Evolutionary conservation across 2,113 vertebrate genomes (phyloP), one percentile per base, ranked within the genome.

Genomic region (Colistium nudipinnis): DNA sequence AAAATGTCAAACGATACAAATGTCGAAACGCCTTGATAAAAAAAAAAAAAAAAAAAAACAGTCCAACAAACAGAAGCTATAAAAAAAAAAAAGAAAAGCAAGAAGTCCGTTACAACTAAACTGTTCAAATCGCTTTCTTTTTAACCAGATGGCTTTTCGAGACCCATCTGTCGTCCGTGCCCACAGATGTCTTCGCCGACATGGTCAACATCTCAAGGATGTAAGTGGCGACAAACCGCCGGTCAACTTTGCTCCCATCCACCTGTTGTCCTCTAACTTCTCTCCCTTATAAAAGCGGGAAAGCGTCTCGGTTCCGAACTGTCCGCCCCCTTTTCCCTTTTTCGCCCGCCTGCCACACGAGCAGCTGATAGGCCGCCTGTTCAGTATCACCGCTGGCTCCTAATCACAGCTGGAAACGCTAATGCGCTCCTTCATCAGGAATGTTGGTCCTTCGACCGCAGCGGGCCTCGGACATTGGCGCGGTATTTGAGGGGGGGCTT

Each of bases 141-240:
- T 43, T 53, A 47, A 81, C 7, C 82, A 99, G 98, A 88, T 95
- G 94, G 66, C 92, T 99, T 81, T 89, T 92, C 80, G 98, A 99
- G 89, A 98, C 98, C 25, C 90, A 89, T 33, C 90, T 99, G 73
- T 89, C 87, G 59, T 93, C 91, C 8, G 88, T 99, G 62, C 94
- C 94, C 51, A 86, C 91, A 52, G 91, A 84, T 0, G 95, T 94
- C 16, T 99, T 99, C 70, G 90, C 93, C 78, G 91, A 89, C 84
- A 88, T 98, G 79, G 92, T 94, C 83, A 99, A 99, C 91, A 95
- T 99, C 84, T 96, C 97, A 70, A 93, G 92, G 59, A 97, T 99
- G 98, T 99, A 92, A 97, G 98, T 97, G 66, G 0, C 24, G 9
- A 44, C 14, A 28, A 54, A 27, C 25, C 12, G n/a, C 43, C 56